Conservation (phyloP, 2,888 invertebrate genomes). For the Agrochola lota region DNA sequence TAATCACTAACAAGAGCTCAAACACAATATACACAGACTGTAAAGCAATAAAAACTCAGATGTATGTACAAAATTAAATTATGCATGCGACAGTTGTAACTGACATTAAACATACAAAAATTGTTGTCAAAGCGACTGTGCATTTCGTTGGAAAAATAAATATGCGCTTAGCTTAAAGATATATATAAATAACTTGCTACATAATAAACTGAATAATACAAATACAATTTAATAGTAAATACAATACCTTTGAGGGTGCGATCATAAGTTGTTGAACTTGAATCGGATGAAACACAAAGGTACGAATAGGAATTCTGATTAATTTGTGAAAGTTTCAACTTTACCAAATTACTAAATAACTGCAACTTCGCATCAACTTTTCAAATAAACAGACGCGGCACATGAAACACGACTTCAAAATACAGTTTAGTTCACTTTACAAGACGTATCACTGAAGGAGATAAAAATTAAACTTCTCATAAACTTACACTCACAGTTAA, state of each 20-base stretch:
- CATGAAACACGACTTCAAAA: slow-evolving; percentile 76
- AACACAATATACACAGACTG: slow-evolving; percentile 55
- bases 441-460: slow-evolving; percentile 72
- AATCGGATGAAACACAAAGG: slow-evolving; percentile 58
- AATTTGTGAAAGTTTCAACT: slow-evolving; percentile 76
- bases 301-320: slow-evolving; percentile 57
- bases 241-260: slow-evolving; percentile 72
- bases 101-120: slow-evolving; percentile 26
- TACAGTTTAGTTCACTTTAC: slow-evolving; percentile 79
- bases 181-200: slow-evolving; percentile 19
- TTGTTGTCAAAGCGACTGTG: slow-evolving; percentile 15
- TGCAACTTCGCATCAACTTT: slow-evolving; percentile 67
- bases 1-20: slow-evolving; percentile 61
- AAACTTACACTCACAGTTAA: slow-evolving; percentile 84
- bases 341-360: slow-evolving; percentile 72
- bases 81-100: slow-evolving; percentile 47
- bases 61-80: slow-evolving; percentile 47
- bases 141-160: slow-evolving; percentile 17
- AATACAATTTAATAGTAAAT: slow-evolving; percentile 31
- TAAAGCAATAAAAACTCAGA: slow-evolving; percentile 54
- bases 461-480: slow-evolving; percentile 74
- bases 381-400: slow-evolving; percentile 74
- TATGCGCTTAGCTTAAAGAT: background rate
- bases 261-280: slow-evolving; percentile 70
- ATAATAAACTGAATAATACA: slow-evolving; percentile 10